phyloP scores from a whole-genome alignment of 2,888 invertebrate species.

The Adelognathus sp. region DNA sequence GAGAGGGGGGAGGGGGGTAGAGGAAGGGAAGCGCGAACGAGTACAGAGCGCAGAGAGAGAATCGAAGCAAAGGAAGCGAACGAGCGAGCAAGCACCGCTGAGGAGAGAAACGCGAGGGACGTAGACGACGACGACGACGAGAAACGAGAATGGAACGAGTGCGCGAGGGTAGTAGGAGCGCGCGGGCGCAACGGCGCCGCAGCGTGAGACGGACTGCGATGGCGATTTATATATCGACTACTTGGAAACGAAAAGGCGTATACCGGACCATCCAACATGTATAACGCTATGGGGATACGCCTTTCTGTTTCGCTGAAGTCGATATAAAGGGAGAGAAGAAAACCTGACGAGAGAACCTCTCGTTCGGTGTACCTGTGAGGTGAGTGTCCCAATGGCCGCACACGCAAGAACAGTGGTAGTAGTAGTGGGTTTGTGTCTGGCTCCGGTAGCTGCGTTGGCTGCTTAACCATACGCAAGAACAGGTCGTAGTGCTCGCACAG shows the following conservation, averaged over 20 bases:
- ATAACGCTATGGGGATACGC: background rate
- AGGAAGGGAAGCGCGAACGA: conserved; percentile 19
- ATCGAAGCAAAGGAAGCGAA: conserved; percentile 30
- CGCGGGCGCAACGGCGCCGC: background rate
- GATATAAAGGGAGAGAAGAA: conserved; percentile 45
- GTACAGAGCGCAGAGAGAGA: conserved; percentile 36
- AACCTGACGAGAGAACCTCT: conserved; percentile 46
- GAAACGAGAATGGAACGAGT: conserved; percentile 28
- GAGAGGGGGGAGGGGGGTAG: conserved; percentile 18
- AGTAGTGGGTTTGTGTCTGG: too few relatives aligned
- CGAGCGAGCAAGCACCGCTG: conserved; percentile 14
- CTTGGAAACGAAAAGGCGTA: too few relatives aligned
- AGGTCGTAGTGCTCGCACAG: too few relatives aligned
- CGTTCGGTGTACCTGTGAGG: too few relatives aligned
- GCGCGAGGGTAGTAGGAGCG: conserved; percentile 33
- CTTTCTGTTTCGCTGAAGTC: background rate
- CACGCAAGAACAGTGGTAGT: too few relatives aligned
- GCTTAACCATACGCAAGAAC: too few relatives aligned
- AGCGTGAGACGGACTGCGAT: background rate
- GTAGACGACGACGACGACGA: conserved; percentile 30
- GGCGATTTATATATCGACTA: too few relatives aligned
- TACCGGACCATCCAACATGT: background rate
- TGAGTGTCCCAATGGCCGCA: too few relatives aligned
- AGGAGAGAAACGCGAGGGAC: conserved; percentile 34
- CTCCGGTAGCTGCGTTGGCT: too few relatives aligned